Evolutionary conservation across 2,797 vertebrate genomes (phyloP).

Genomic region (Tragopan temminckii): DNA sequence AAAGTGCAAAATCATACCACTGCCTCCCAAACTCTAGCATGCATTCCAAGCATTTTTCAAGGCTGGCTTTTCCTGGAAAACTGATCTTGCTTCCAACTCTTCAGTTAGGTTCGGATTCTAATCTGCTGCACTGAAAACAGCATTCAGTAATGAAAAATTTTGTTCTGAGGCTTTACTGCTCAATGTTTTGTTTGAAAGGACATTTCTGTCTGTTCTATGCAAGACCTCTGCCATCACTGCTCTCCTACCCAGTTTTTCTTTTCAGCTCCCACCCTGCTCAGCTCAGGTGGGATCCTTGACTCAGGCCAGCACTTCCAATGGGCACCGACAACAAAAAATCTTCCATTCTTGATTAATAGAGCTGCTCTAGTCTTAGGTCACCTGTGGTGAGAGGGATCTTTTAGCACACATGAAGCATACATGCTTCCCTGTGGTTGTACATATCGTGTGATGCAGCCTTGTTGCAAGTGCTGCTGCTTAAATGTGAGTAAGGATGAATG

Average conservation of each 20-base stretch:
- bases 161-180: neutral
- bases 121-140: neutral
- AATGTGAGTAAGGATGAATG: neutral
- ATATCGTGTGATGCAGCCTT: neutral
- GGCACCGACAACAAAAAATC: neutral
- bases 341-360: neutral
- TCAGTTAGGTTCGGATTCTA: neutral
- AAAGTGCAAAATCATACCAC: neutral
- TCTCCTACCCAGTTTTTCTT: neutral
- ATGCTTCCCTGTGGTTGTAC: neutral
- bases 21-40: neutral
- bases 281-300: neutral
- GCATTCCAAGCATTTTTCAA: neutral
- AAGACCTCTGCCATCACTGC: neutral
- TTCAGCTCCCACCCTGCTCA: neutral
- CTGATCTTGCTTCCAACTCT: neutral
- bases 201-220: rapidly evolving
- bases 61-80: conserved; percentile 35
- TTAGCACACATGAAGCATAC: neutral
- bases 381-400: neutral
- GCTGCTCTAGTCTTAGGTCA: neutral
- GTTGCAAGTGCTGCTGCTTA: neutral
- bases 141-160: neutral
- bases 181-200: neutral
- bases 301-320: neutral